A percentile compares a stretch with the other conserved stretches of the same genome.
These are phyloP conservation scores for Macropus fuliginosus DNA, from an alignment of 2,797 vertebrate species.

Conservation along the genomic window DNA sequence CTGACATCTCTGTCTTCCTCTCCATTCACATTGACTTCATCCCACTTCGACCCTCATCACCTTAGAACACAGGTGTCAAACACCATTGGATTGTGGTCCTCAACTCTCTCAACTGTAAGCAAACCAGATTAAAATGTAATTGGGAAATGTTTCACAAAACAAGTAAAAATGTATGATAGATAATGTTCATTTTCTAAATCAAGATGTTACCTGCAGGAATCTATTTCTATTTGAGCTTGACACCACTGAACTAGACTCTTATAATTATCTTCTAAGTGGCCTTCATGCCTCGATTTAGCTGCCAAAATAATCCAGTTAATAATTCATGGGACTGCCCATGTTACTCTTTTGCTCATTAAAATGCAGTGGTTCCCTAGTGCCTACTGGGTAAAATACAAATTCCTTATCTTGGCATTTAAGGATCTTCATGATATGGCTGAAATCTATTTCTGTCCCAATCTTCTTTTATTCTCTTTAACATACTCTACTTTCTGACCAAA, in stretches of 20 bases:
- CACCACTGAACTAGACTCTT: neutral
- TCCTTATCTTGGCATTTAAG: neutral
- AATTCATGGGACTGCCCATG: neutral
- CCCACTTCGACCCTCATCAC: neutral
- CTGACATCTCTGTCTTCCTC: neutral
- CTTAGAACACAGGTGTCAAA: neutral
- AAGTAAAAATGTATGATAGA: neutral
- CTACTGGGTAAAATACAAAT: neutral
- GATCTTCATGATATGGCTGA: neutral
- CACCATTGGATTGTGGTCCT: neutral
- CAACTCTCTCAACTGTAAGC: neutral
- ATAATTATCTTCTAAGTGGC: neutral
- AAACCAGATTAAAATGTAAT: neutral
- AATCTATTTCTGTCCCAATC: neutral
- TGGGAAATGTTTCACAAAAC: neutral
- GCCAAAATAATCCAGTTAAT: neutral
- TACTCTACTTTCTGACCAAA: neutral
- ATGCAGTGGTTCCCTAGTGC: neutral
- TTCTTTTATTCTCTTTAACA: neutral
- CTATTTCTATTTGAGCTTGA: neutral
- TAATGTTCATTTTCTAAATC: neutral
- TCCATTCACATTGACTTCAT: neutral
- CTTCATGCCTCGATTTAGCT: neutral
- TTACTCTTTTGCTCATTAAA: neutral
- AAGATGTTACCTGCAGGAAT: neutral